Percentiles rank a stretch among this genome's conserved stretches.
These are phyloP conservation scores for Heliconius nattereri DNA, from an alignment of 1,140 invertebrate genomes.

Conservation along the genomic window DNA sequence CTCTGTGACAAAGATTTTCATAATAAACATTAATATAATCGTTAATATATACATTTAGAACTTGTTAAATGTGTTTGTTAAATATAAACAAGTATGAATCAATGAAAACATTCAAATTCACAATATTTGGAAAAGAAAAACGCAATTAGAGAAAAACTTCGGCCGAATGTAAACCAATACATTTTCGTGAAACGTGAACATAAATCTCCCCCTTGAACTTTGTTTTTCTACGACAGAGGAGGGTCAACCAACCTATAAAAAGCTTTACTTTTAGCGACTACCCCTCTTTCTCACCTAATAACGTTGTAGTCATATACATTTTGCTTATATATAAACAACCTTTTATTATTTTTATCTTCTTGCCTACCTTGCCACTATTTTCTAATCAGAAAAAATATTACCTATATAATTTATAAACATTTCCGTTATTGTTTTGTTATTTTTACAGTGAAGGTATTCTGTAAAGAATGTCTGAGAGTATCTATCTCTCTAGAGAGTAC, in stretches of 20 bases:
- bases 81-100: not conserved
- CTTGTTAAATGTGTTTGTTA: too few species aligned
- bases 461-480: too few species aligned
- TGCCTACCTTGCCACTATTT: not conserved
- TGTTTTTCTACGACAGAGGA: constrained; percentile 51
- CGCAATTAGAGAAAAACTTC: constrained; percentile 53
- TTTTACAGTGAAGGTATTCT: too few species aligned
- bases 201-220: constrained; percentile 61
- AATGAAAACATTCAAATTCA: not conserved
- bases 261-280: constrained; percentile 22
- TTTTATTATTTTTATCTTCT: constrained; percentile 13
- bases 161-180: constrained; percentile 46
- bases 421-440: too few species aligned
- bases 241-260: constrained; percentile 54
- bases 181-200: constrained; percentile 40
- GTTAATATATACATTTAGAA: not conserved
- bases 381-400: too few species aligned
- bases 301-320: constrained; percentile 6
- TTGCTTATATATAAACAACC: not conserved
- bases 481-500: too few species aligned
- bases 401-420: too few species aligned
- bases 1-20: not conserved
- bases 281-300: constrained; percentile 27
- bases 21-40: not conserved
- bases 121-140: constrained; percentile 34